phyloP scores from a whole-genome alignment of 2,113 vertebrate species.

The Nycticryphes semicollaris region DNA sequence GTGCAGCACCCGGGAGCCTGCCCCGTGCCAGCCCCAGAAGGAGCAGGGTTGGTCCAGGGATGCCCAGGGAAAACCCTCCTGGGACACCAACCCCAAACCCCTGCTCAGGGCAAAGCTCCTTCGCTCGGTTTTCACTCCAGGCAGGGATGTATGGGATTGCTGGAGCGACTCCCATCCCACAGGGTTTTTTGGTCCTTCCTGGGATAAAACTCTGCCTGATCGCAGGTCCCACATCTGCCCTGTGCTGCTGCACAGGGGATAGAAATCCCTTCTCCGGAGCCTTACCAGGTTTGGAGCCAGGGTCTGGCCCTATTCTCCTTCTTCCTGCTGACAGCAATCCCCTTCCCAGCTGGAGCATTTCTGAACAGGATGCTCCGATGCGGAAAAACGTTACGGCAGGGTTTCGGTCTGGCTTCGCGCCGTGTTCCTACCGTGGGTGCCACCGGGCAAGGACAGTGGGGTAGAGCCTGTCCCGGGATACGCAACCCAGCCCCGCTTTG shows the following conservation, averaged over 20 bases:
- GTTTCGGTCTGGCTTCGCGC: not conserved
- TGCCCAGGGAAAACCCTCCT: not conserved
- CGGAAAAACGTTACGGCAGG: fast-evolving
- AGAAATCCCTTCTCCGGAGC: not conserved
- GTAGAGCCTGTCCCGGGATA: not conserved
- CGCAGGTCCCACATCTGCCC: not conserved
- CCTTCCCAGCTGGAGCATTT: not conserved
- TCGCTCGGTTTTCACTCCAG: not conserved
- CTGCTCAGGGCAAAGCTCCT: not conserved
- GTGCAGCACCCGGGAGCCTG: not conserved
- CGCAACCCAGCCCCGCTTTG: fast-evolving
- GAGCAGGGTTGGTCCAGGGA: not conserved
- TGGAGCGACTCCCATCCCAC: not conserved
- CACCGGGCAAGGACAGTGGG: fast-evolving
- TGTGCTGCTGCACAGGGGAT: not conserved
- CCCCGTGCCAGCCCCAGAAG: not conserved
- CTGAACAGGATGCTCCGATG: fast-evolving
- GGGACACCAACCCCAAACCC: not conserved
- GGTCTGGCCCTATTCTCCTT: not conserved
- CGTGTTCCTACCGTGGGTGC: not conserved
- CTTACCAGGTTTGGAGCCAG: not conserved
- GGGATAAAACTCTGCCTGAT: not conserved
- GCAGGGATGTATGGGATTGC: not conserved
- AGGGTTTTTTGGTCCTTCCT: not conserved
- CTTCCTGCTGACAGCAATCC: not conserved